Evolutionary conservation across 1,140 invertebrate genomes (phyloP).

Genomic region (Steinernema khuongi): DNA sequence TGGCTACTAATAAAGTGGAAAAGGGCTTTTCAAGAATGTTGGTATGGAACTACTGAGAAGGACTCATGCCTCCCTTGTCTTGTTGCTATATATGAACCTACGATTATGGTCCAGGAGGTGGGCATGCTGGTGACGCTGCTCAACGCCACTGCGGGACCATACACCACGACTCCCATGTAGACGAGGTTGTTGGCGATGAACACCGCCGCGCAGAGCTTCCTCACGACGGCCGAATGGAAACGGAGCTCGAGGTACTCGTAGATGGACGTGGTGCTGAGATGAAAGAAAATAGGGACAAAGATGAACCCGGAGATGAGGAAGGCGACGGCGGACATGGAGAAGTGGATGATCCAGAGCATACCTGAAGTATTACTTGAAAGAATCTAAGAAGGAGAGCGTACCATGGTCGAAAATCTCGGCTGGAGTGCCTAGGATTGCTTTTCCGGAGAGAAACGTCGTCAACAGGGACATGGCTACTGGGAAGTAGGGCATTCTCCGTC

Average conservation of each 20-base stretch:
- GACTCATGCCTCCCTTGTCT: neutral
- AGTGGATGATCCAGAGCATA: neutral
- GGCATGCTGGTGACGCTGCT: constrained; percentile 38
- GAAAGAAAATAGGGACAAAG: neutral
- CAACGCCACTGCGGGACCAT: constrained; percentile 35
- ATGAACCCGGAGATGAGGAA: neutral
- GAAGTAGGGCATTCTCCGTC: constrained; percentile 36
- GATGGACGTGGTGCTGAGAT: neutral
- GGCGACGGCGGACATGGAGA: neutral
- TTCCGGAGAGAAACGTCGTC: constrained; percentile 50
- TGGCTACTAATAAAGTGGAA: too few species aligned
- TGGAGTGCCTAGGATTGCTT: constrained; percentile 43
- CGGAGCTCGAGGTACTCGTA: neutral
- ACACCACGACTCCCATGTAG: constrained; percentile 2
- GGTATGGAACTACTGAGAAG: too few species aligned
- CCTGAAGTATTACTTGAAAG: neutral
- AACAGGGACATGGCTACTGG: constrained; percentile 46
- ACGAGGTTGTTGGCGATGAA: neutral
- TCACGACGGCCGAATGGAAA: neutral
- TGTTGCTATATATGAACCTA: constrained; percentile 16
- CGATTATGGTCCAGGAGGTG: constrained; percentile 45
- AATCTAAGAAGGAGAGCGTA: neutral
- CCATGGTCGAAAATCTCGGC: constrained; percentile 33
- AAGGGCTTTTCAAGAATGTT: too few species aligned
- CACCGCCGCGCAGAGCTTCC: neutral